These are phyloP conservation scores for Prionace glauca DNA, from an alignment of 2,797 vertebrate species.

Conservation along the genomic window DNA sequence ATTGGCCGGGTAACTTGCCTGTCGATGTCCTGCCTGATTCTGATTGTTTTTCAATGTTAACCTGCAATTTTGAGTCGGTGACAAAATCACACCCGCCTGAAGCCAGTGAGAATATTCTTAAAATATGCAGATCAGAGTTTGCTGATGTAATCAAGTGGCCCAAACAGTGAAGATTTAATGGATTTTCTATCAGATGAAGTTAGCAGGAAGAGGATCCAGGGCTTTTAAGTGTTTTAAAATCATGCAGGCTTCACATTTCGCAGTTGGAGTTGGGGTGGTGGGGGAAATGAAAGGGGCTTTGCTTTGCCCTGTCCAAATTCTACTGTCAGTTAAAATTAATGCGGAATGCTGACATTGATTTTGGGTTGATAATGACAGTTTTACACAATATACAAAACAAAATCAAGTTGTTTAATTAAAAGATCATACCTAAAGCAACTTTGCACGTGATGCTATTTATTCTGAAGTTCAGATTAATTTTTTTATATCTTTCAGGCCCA, in stretches of 20 bases:
- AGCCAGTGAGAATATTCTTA: neutral
- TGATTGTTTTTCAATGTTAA: neutral
- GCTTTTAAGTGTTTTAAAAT: neutral
- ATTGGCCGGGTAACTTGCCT: neutral
- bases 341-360: neutral
- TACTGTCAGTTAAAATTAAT: neutral
- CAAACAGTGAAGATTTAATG: neutral
- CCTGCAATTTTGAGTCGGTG: neutral
- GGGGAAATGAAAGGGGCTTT: neutral
- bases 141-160: neutral
- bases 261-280: too few relatives aligned
- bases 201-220: neutral
- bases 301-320: neutral
- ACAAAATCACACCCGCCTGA: neutral
- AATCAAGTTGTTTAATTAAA: neutral
- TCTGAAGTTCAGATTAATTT: neutral
- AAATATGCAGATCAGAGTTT: neutral
- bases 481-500: conserved; percentile 28
- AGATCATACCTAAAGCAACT: neutral
- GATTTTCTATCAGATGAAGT: neutral
- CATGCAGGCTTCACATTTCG: neutral
- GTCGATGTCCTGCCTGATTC: neutral
- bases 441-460: neutral
- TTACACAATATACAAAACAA: neutral
- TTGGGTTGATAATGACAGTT: neutral